Percentiles rank a stretch among this genome's conserved stretches.
These are phyloP conservation scores for Drepana falcataria DNA, from an alignment of 2,888 invertebrate species.

Conservation along the genomic window DNA sequence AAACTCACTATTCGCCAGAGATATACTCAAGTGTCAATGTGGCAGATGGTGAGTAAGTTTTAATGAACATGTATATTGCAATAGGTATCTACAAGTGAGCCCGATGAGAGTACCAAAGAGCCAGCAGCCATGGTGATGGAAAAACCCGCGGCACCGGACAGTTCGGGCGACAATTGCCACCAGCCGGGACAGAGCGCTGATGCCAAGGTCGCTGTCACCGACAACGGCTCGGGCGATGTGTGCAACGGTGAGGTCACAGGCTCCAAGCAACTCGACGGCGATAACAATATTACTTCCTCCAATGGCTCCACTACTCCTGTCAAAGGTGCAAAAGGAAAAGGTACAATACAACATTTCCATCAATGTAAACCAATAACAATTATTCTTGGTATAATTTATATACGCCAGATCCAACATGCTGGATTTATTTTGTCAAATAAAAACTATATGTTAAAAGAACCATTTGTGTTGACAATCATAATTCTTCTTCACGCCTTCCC, in stretches of 20 bases:
- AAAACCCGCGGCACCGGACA: conserved; percentile 61
- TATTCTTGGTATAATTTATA: no score
- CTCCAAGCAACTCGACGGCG: conserved; percentile 57
- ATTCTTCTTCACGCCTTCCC: no score
- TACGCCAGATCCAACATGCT: no score
- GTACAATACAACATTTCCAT: conserved; percentile 22
- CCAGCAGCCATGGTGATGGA: conserved; percentile 39
- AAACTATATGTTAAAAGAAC: no score
- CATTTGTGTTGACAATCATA: no score
- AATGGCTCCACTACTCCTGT: conserved; percentile 70
- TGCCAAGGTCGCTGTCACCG: conserved; percentile 31
- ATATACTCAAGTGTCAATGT: no score
- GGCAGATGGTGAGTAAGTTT: no score
- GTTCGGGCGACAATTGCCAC: conserved; percentile 62
- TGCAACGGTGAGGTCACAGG: conserved; percentile 71
- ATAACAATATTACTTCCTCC: conserved; percentile 68
- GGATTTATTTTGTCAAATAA: no score
- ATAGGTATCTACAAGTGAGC: conserved; percentile 70
- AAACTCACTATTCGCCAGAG: no score
- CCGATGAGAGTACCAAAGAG: conserved; percentile 37
- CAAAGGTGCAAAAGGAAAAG: conserved; percentile 58
- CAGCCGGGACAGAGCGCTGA: conserved; percentile 65
- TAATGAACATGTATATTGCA: no score
- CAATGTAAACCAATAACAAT: no score
- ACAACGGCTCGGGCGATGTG: conserved; percentile 38